Percentiles rank a stretch among this genome's conserved stretches.
These are phyloP conservation scores for Iselma pallidipennis DNA, from an alignment of 2,888 invertebrate genomes.

Conservation along the genomic window DNA sequence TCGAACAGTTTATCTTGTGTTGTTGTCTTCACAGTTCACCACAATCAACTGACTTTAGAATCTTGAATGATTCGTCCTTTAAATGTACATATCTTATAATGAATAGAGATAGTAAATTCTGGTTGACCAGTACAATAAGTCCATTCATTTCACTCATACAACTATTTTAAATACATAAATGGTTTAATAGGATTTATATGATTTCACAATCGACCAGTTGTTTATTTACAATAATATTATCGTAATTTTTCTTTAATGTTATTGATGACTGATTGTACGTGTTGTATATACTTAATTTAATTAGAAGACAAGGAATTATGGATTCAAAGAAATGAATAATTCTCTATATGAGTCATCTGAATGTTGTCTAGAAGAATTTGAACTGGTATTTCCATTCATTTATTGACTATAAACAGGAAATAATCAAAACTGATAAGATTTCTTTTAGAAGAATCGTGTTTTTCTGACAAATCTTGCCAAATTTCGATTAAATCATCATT, in stretches of 20 bases:
- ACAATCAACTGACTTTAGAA: constrained; percentile 5
- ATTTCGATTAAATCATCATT: too few relatives aligned
- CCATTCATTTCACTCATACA: neutral
- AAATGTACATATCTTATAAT: constrained; percentile 8
- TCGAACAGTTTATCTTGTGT: too few relatives aligned
- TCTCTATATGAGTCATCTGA: neutral
- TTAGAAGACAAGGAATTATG: neutral
- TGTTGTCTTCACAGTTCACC: too few relatives aligned
- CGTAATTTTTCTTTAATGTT: neutral
- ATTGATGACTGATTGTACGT: neutral
- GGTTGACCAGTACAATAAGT: neutral
- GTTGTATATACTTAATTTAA: too few relatives aligned
- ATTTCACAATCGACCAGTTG: constrained; percentile 14
- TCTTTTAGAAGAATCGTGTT: too few relatives aligned
- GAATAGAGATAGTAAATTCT: neutral
- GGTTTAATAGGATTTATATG: constrained; percentile 8
- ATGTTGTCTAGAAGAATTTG: too few relatives aligned
- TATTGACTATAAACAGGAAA: too few relatives aligned
- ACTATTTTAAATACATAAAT: neutral
- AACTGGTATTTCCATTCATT: too few relatives aligned
- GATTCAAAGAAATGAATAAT: neutral
- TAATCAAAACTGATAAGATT: too few relatives aligned
- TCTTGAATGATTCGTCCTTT: neutral
- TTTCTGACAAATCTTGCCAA: too few relatives aligned
- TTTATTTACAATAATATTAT: neutral